Evolutionary conservation across 2,888 invertebrate genomes (phyloP).

Genomic region (Dimorphilus gyrociliatus): DNA sequence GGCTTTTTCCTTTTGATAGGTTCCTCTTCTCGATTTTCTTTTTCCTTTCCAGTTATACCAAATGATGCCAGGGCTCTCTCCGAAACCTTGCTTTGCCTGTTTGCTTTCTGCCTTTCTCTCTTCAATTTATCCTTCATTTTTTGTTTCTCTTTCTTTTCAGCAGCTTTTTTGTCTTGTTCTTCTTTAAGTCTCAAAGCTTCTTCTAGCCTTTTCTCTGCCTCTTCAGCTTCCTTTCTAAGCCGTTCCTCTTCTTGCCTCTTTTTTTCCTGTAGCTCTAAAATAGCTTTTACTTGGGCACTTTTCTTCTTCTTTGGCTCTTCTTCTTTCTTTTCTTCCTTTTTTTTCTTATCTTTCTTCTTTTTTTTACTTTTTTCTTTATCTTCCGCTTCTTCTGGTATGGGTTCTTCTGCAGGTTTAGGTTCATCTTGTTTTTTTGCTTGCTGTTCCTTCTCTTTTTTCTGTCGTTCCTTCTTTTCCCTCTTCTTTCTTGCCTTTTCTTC

Average conservation of each 20-base stretch:
- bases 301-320: constrained; percentile 19
- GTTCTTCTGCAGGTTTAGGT: constrained; percentile 2
- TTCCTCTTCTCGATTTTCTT: constrained; percentile 2
- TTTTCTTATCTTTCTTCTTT: constrained; percentile 21
- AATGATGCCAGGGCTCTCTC: too few species aligned
- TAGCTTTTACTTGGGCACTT: constrained; percentile 20
- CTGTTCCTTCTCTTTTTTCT: constrained; percentile 65
- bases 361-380: constrained; percentile 15
- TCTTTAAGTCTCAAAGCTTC: constrained; percentile 22
- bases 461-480: constrained; percentile 68
- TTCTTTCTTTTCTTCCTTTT: constrained; percentile 24
- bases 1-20: constrained; percentile 18
- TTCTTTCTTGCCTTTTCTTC: constrained; percentile 60
- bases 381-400: constrained; percentile 5
- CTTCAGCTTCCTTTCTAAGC: constrained; percentile 21
- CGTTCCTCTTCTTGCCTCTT: constrained; percentile 33
- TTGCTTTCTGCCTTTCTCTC: constrained; percentile 80
- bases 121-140: constrained; percentile 82
- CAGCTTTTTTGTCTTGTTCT: constrained; percentile 53
- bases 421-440: constrained; percentile 8
- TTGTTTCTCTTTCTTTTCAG: constrained; percentile 68
- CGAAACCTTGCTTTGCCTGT: too few species aligned
- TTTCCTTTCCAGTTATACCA: too few species aligned
- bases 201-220: constrained; percentile 21
- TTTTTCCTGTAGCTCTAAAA: constrained; percentile 36